Evolutionary conservation across 2,113 vertebrate species (phyloP).

Genomic region (Trogon surrucura): DNA sequence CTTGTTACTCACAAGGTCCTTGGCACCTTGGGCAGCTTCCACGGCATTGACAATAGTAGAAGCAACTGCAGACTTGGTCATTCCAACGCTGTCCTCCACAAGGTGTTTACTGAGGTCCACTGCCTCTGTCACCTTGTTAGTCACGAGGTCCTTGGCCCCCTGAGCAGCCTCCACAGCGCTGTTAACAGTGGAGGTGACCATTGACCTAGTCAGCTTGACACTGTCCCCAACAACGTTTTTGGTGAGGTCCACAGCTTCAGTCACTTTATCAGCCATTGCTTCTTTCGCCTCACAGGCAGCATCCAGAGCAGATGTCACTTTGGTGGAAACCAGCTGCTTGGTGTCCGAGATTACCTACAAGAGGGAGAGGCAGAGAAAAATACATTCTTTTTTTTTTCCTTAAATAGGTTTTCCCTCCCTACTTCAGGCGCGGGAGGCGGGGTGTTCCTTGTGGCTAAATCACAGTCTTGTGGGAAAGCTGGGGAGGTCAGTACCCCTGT

Average conservation of each 20-base stretch:
- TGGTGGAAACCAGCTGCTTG: slow-evolving; percentile 82
- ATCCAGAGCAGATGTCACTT: slow-evolving; percentile 72
- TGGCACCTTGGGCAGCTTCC: slow-evolving; percentile 47
- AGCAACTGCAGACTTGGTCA: slow-evolving; percentile 80
- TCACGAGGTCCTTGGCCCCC: slow-evolving; percentile 24
- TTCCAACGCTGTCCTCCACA: slow-evolving; percentile 78
- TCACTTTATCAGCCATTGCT: slow-evolving; percentile 61
- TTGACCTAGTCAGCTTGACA: slow-evolving; percentile 83
- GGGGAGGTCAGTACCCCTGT: background rate
- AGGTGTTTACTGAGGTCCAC: slow-evolving; percentile 67
- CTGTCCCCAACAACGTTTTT: slow-evolving; percentile 81
- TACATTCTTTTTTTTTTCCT: background rate
- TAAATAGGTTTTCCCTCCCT: background rate
- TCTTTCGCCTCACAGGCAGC: slow-evolving; percentile 46
- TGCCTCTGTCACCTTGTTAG: slow-evolving; percentile 53
- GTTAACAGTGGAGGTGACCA: slow-evolving; percentile 83
- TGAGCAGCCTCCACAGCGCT: slow-evolving; percentile 78
- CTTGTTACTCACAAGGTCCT: slow-evolving; percentile 40
- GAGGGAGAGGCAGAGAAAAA: background rate
- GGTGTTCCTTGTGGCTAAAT: background rate
- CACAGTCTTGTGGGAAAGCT: background rate
- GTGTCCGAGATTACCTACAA: slow-evolving; percentile 86
- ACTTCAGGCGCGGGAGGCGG: background rate
- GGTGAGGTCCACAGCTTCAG: slow-evolving; percentile 68
- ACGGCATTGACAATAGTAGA: slow-evolving; percentile 79